Evolutionary conservation across 2,797 vertebrate species (phyloP), one percentile per base, ranked within the genome.

Genomic region (Smutsia gigantea): DNA sequence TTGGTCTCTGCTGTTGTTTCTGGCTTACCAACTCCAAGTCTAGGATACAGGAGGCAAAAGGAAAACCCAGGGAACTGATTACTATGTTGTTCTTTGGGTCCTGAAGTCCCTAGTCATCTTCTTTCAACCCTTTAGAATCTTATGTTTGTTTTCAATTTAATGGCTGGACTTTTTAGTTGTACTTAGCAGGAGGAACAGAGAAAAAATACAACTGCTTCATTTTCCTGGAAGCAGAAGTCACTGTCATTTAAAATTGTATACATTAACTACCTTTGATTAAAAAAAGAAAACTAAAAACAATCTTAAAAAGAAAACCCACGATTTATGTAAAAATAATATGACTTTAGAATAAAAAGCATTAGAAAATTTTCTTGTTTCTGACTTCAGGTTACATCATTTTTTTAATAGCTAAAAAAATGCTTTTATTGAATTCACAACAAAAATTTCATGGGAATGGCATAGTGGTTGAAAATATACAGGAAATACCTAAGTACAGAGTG

Each of bases 391-490:
- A 49, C 19, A 53, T 92, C 85, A 61, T 96, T 90, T 91, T 86
- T 71, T 79, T 95, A 64, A 53, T 95, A 81, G 5, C 31, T 53
- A 78, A 95, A 91, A 84, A 61, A 84, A 95, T 0, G 75, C 84
- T 89, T 97, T 86, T 83, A 69, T 82, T 96, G 13, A 29, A 71
- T 85, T 93, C 17, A 78, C 51, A 82, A 25, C 19, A 82, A 14
- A 87, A 61, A 86, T 91, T 96, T 95, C 18, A 23, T 75, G 57
- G 25, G 61, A 90, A 71, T 90, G 71, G 29, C 19, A 57, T 64
- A 71, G 19, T 78, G 31, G 11, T 93, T 96, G 75, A 89, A 96
- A 96, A 53, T n/a, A 66, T 81, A 92, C 93, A 93, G 59, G 29
- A 92, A 89, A 51, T 94, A 46, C 31, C 1, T 93, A 75, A 91